Base-by-base conservation (phyloP, 2,888 invertebrate species). In the Diarsia dahlii region DNA sequence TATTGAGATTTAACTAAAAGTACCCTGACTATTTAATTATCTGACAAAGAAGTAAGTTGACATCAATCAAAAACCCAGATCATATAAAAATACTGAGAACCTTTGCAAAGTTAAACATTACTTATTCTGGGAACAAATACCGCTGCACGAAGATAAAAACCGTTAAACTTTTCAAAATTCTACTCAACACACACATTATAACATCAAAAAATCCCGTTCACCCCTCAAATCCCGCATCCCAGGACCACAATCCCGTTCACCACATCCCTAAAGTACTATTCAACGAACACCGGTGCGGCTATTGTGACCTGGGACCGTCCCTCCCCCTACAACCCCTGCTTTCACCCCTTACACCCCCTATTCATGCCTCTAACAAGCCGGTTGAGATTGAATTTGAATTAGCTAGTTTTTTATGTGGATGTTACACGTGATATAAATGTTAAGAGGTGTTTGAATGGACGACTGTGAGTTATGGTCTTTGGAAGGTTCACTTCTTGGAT, bases 301-400 rank as follows among this genome's bases (percentile, higher is more conserved):
- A 88, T 87, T 88, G 87, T 88, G 84, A 88, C 81, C 85, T 82
- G 87, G 81, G 73, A 73, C 74, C 64, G 34, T 58, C 74, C 74
- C 60, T 64, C 70, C 54, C 60, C 58, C 62, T 12, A 45, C 71
- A 28, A 28, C 52, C 58, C 64, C 74, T 18, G 46, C 63, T 52
- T 48, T n/a, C 67, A 13, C 69, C 66, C 62, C 71, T 23, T 15
- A 3, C 66, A 39, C 62, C 74, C 78, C 62, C 79, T 75, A 78
- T 88, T 87, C 87, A 87, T 84, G 60, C 65, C 74, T 81, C 74
- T 86, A 88, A 87, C 87, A 88, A 87, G 85, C 85, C 76, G 85
- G 85, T 78, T 88, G 87, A 88, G 83, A 87, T 88, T 87, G 85
- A 88, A 87, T 88, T 80, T 88, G 83, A 85, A 88, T 87, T 82